Evolutionary conservation across 2,888 invertebrate species (phyloP).

Genomic region (Agrochola lychnidis): DNA sequence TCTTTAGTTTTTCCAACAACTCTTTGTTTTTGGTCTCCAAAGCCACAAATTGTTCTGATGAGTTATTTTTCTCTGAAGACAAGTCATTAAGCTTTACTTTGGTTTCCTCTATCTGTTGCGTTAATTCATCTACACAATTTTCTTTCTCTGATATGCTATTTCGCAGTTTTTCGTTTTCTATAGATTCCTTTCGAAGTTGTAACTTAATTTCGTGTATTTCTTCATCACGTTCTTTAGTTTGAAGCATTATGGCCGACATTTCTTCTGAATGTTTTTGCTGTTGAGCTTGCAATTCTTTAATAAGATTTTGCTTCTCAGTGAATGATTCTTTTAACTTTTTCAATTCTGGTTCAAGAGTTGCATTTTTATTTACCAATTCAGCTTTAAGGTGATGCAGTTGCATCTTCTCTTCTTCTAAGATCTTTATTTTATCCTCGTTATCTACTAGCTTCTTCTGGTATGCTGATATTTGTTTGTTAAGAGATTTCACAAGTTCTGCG

Average conservation of each 20-base stretch:
- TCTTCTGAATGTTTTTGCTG: constrained; percentile 88
- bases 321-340: constrained; percentile 84
- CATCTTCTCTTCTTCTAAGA: constrained; percentile 86
- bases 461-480: constrained; percentile 89
- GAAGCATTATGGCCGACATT: constrained; percentile 82
- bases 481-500: constrained; percentile 87
- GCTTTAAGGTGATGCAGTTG: constrained; percentile 81
- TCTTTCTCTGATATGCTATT: constrained; percentile 90
- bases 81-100: constrained; percentile 82
- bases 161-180: constrained; percentile 92
- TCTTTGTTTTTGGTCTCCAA: constrained; percentile 92
- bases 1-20: constrained; percentile 94
- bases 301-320: constrained; percentile 84
- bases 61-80: constrained; percentile 83
- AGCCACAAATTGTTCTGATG: constrained; percentile 77
- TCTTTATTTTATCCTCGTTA: constrained; percentile 81
- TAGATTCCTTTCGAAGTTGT: constrained; percentile 90
- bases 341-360: constrained; percentile 79
- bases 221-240: constrained; percentile 90
- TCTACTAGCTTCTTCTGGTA: constrained; percentile 85
- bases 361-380: constrained; percentile 79
- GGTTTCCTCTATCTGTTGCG: constrained; percentile 85
- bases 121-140: constrained; percentile 84
- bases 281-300: constrained; percentile 87
- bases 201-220: constrained; percentile 90